A percentile compares a stretch with the other conserved stretches of the same genome.
Evolutionary conservation across 2,113 vertebrate genomes (phyloP).

Genomic region (Propithecus coquereli): DNA sequence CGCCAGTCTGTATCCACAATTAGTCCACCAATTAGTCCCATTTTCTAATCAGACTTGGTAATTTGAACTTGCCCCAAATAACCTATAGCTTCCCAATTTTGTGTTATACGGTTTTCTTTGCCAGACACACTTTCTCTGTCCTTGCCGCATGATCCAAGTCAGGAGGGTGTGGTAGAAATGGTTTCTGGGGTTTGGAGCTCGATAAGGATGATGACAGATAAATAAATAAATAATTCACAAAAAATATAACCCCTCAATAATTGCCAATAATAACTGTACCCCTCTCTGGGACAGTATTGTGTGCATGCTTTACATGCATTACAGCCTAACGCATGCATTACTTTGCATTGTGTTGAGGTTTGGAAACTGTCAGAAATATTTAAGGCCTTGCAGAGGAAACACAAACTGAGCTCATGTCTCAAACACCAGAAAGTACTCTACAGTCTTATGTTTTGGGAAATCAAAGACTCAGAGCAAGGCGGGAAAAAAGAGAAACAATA

Average conservation of each 20-base stretch:
- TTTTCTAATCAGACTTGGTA: neutral
- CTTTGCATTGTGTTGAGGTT: neutral
- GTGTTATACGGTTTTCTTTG: neutral
- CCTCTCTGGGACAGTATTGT: neutral
- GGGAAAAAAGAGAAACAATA: neutral
- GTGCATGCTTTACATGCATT: fast-evolving
- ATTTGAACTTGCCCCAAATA: neutral
- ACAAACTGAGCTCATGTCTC: neutral
- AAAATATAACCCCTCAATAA: neutral
- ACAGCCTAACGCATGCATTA: neutral
- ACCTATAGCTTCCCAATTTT: neutral
- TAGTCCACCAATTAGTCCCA: neutral
- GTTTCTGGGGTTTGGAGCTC: neutral
- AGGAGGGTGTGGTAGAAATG: neutral
- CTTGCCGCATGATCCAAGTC: neutral
- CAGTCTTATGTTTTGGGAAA: neutral
- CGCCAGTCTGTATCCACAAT: neutral
- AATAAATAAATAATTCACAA: neutral
- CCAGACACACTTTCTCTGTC: neutral
- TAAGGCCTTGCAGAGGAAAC: neutral
- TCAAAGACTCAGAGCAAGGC: neutral
- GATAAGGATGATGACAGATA: neutral
- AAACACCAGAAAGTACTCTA: neutral
- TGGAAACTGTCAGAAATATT: neutral
- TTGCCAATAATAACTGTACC: neutral